Percentiles rank a stretch among this genome's conserved stretches.
phyloP scores from a whole-genome alignment of 2,888 invertebrate species.

The Oscheius myriophilus region DNA sequence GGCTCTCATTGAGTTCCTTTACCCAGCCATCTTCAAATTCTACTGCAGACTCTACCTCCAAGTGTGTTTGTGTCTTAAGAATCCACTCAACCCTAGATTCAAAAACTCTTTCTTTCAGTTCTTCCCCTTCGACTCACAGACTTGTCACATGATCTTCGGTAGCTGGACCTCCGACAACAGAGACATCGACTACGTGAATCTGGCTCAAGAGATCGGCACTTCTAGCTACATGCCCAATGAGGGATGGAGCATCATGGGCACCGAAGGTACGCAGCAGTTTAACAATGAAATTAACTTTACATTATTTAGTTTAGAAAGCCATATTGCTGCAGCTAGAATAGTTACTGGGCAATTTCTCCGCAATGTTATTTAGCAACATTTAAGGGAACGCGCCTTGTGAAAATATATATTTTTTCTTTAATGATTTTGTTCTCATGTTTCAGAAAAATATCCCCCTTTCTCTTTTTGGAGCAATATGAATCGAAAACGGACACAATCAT shows the following conservation, averaged over 20 bases:
- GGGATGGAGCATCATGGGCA: conserved; percentile 39
- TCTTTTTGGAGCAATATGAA: too few relatives aligned
- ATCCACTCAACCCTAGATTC: background rate
- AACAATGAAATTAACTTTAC: background rate
- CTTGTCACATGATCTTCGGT: conserved; percentile 36
- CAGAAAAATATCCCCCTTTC: too few relatives aligned
- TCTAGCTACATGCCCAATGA: conserved; percentile 38
- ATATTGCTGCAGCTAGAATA: background rate
- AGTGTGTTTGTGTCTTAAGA: background rate
- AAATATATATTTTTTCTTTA: too few relatives aligned
- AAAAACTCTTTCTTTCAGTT: conserved; percentile 20
- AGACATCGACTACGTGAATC: conserved; percentile 39
- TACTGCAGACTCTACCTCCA: conserved; percentile 38
- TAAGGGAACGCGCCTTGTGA: too few relatives aligned
- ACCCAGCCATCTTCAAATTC: conserved; percentile 42
- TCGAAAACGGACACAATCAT: too few relatives aligned
- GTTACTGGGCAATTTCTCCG: background rate
- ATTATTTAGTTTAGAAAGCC: background rate
- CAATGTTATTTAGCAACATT: background rate
- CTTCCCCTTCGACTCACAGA: conserved; percentile 40
- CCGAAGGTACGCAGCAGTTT: conserved; percentile 26
- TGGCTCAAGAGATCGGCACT: conserved; percentile 27
- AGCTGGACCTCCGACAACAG: conserved; percentile 37
- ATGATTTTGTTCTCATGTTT: too few relatives aligned
- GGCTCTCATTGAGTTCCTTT: conserved; percentile 32